A percentile compares a stretch with the other conserved stretches of the same genome.
These are phyloP conservation scores for Cacajao melanocephalus DNA, from an alignment of 2,797 vertebrate species.

Conservation along the genomic window DNA sequence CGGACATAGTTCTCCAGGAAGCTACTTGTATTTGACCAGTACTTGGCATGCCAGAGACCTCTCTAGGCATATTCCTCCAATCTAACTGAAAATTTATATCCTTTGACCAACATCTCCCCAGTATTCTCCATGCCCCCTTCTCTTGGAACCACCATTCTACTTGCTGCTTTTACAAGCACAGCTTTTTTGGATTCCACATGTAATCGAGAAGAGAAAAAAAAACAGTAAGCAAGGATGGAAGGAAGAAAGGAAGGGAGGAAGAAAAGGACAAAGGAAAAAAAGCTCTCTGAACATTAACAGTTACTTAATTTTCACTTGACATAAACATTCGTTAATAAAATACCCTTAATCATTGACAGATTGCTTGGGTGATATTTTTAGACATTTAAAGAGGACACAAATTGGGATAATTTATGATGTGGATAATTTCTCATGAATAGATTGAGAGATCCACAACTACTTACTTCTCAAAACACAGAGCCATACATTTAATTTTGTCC, in stretches of 20 bases:
- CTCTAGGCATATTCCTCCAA: not conserved
- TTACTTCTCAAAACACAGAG: not conserved
- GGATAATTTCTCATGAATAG: not conserved
- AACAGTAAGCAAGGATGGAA: no score
- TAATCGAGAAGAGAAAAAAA: not conserved
- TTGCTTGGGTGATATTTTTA: not conserved
- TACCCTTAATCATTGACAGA: not conserved
- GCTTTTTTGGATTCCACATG: not conserved
- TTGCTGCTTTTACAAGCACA: not conserved
- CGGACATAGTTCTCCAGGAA: not conserved
- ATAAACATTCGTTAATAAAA: not conserved
- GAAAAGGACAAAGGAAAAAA: not conserved
- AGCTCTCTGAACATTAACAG: not conserved
- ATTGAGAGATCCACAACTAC: not conserved
- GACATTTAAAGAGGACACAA: not conserved
- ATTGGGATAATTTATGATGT: not conserved
- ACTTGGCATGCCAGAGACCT: not conserved
- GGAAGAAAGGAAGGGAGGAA: not conserved
- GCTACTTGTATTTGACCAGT: not conserved
- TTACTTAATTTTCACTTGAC: not conserved
- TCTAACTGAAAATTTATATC: not conserved
- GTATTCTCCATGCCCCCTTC: accelerated
- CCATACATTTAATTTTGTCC: not conserved
- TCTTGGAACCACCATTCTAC: not conserved
- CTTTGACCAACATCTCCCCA: not conserved